Conservation (phyloP, 2,113 vertebrate genomes). For the Theristicus caerulescens region DNA sequence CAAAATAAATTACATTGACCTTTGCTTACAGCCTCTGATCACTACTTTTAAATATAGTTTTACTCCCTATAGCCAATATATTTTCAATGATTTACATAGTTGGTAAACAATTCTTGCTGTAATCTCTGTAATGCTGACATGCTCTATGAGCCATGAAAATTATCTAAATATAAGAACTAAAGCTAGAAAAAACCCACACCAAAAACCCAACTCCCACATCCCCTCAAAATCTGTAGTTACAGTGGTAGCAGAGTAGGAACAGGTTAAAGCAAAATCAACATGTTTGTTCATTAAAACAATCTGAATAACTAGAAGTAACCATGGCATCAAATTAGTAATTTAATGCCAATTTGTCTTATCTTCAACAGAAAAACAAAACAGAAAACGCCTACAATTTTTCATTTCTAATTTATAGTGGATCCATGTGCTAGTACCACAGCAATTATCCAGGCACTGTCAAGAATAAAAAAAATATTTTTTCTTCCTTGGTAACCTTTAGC, state of each 20-base stretch:
- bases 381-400: not conserved
- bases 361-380: slow-evolving; percentile 15
- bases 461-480: not conserved
- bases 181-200: not conserved
- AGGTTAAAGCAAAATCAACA: slow-evolving; percentile 34
- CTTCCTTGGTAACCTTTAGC: slow-evolving; percentile 11
- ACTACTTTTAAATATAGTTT: not conserved
- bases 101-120: not conserved
- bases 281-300: slow-evolving; percentile 26
- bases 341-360: slow-evolving; percentile 27
- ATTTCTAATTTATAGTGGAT: slow-evolving; percentile 12
- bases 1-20: not conserved
- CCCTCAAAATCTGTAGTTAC: not conserved
- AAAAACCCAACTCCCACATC: not conserved
- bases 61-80: not conserved
- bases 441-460: slow-evolving; percentile 29
- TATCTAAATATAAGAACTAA: not conserved
- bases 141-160: not conserved
- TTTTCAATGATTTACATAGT: not conserved
- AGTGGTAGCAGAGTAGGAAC: slow-evolving; percentile 9
- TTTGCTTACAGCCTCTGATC: not conserved
- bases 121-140: not conserved
- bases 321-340: slow-evolving; percentile 15
- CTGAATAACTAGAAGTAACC: slow-evolving; percentile 20
- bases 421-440: not conserved